A percentile compares a stretch with the other conserved stretches of the same genome.
Evolutionary conservation across 2,888 invertebrate species (phyloP).

Genomic region (Troides aeacus): DNA sequence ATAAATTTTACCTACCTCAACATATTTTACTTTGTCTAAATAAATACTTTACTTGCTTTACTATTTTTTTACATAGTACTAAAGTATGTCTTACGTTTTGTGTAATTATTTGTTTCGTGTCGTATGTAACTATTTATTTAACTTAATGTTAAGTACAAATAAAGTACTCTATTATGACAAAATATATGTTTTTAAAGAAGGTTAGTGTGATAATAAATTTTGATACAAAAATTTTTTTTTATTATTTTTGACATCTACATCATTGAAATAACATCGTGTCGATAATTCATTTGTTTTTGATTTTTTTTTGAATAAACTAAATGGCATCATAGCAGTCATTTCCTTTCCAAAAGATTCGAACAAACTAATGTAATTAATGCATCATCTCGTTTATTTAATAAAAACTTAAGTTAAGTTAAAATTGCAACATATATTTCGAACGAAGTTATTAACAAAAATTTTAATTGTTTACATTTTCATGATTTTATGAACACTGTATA

Average conservation of each 20-base stretch:
- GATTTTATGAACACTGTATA: neutral
- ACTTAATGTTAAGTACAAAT: conserved; percentile 16
- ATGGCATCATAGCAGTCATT: too few relatives aligned
- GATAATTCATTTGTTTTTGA: neutral
- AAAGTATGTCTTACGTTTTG: neutral
- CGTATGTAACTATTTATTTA: conserved; percentile 20
- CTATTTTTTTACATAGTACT: neutral
- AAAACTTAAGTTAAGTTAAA: too few relatives aligned
- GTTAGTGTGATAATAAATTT: neutral
- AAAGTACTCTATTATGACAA: conserved; percentile 1
- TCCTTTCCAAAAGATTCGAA: too few relatives aligned
- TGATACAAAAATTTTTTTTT: neutral
- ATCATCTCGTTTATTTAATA: too few relatives aligned
- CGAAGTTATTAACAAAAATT: too few relatives aligned
- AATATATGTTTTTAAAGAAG: conserved; percentile 2
- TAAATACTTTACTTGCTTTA: conserved; percentile 22
- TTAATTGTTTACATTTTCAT: too few relatives aligned
- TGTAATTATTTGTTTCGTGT: neutral
- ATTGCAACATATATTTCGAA: too few relatives aligned
- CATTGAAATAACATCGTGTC: neutral
- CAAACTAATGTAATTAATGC: too few relatives aligned
- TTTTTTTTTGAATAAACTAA: too few relatives aligned
- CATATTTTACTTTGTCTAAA: conserved; percentile 4
- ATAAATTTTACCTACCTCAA: conserved; percentile 12
- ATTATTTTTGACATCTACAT: neutral